Evolutionary conservation across 2,888 invertebrate species (phyloP).

Genomic region (Danaus chrysippus): DNA sequence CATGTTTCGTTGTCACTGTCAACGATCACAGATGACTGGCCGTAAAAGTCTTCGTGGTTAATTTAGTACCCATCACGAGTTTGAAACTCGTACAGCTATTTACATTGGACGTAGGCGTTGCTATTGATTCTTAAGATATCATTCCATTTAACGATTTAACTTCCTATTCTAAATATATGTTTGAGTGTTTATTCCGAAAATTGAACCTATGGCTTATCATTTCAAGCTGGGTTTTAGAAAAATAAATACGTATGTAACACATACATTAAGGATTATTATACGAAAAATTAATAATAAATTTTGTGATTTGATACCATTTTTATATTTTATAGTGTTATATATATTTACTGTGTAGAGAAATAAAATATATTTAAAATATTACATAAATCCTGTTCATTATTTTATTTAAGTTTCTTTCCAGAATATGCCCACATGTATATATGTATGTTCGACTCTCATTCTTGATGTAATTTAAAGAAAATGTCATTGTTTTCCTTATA

Average conservation of each 20-base stretch:
- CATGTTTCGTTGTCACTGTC: constrained; percentile 44
- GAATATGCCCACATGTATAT: constrained; percentile 21
- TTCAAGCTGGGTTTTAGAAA: no score
- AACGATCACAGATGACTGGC: constrained; percentile 56
- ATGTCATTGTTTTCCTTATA: constrained; percentile 42
- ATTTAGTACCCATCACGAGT: constrained; percentile 61
- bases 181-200: not conserved
- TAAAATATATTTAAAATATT: not conserved
- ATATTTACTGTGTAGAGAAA: not conserved
- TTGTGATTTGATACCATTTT: not conserved
- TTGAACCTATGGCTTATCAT: not conserved
- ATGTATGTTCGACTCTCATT: constrained; percentile 18
- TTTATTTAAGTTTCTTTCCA: constrained; percentile 8
- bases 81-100: constrained; percentile 53
- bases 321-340: not conserved
- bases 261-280: no score
- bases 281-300: not conserved
- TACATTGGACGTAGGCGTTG: constrained; percentile 58
- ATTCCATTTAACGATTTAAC: constrained; percentile 37
- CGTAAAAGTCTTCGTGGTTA: constrained; percentile 61
- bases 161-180: constrained; percentile 38
- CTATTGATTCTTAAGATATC: constrained; percentile 62
- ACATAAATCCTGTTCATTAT: not conserved
- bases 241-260: no score
- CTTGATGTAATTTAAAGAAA: constrained; percentile 37